Base-by-base conservation (phyloP, 1,140 invertebrate genomes). In the Caerostris darwini region DNA sequence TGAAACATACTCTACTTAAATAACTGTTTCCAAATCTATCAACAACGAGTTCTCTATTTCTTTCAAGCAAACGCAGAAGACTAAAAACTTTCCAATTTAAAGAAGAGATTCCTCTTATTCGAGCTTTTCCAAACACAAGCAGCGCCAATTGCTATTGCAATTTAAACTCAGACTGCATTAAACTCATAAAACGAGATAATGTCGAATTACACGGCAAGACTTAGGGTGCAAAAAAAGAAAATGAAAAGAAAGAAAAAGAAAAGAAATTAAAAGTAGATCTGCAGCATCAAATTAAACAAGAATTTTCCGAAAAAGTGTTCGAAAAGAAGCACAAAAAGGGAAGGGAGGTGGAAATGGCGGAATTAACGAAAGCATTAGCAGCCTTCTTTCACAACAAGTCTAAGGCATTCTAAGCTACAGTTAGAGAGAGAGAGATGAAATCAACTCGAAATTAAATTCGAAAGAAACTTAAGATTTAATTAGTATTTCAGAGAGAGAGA, bases 371-470 rank as follows among this genome's bases (percentile, higher is more conserved):
- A 57, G 57, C 56, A 59, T 85, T 85, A 85, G 34, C 34, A 58
- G 57, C 8, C 53, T 85, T 59, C 56, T 85, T 59, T 59, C 54
- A 7, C 19, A 19, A 83, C 53, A 85, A 85, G 82, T 58, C 54
- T 34, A 19, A 85, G 34, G 34, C 54, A 12, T 58, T 57, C 56
- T 58, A 34, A 34, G 34, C 34, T 34, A 34, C 34, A 34, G 34
- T 34, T 34, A 34, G 34, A 10, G 7, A 59, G 57, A 58, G 17
- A 34, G 57, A 85, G 83, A 85, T 56, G 83, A 85, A 85, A 85
- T 85, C 83, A 85, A 85, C 83, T 85, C 54, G 83, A 85, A 85
- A 85, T 85, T 85, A 85, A 85, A 85, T 85, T 77, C 56, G 83
- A 57, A 85, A 85, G 57, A 85, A 85, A 85, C 54, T 85, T 85